A percentile compares a stretch with the other conserved stretches of the same genome.
These are phyloP conservation scores for Leptodactylus fuscus DNA, from an alignment of 2,113 vertebrate genomes.

Conservation along the genomic window DNA sequence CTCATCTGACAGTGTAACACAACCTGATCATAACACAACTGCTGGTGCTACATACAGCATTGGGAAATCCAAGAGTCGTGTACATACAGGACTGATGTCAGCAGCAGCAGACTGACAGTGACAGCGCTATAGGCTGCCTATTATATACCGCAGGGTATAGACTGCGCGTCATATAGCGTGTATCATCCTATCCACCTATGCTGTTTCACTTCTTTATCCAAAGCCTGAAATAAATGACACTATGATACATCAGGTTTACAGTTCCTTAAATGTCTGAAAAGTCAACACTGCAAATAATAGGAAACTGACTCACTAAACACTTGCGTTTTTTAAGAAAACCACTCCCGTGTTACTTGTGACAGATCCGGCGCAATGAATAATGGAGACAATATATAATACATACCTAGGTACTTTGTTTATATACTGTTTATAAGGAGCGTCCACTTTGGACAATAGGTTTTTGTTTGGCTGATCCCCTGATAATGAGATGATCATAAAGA, in stretches of 20 bases:
- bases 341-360: not conserved
- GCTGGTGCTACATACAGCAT: not conserved
- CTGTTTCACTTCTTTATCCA: not conserved
- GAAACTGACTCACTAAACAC: not conserved
- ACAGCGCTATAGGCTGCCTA: no score
- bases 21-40: not conserved
- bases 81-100: not conserved
- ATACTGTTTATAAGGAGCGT: no score
- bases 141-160: no score
- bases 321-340: not conserved
- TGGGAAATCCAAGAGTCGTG: no score
- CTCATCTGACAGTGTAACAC: not conserved
- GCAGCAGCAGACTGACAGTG: no score
- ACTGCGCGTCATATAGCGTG: no score
- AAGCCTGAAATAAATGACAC: not conserved
- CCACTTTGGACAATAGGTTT: no score
- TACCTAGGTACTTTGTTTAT: no score
- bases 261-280: not conserved
- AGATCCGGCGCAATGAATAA: no score
- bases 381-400: no score
- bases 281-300: not conserved
- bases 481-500: no score
- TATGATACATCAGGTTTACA: not conserved
- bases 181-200: not conserved
- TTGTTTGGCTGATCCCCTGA: no score